Percentiles rank a stretch among this genome's conserved stretches.
Conservation (phyloP, 1,140 invertebrate genomes). For the Ceratina australensis region DNA sequence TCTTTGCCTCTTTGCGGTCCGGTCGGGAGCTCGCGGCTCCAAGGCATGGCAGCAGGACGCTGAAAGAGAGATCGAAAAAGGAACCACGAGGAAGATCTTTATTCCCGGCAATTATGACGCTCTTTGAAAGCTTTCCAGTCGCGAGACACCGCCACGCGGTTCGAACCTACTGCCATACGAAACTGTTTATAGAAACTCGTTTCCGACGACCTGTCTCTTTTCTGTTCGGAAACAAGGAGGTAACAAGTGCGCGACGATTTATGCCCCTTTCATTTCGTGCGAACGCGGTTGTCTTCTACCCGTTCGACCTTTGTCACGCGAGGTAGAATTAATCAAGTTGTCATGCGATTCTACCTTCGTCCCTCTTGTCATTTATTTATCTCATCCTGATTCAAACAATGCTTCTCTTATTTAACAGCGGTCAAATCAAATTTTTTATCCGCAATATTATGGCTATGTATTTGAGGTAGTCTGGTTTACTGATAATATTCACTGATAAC, state of each 20-base stretch:
- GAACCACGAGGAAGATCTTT: constrained; percentile 43
- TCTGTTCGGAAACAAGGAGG: background rate
- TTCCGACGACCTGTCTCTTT: background rate
- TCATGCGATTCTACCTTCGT: no score
- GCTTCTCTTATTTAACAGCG: no score
- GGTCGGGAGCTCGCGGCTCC: constrained; percentile 36
- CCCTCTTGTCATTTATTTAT: no score
- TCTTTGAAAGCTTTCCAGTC: constrained; percentile 55
- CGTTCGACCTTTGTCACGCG: no score
- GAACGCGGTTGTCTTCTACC: background rate
- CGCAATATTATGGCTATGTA: no score
- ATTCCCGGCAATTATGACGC: constrained; percentile 65
- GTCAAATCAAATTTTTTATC: no score
- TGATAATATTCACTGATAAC: no score
- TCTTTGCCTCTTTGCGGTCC: constrained; percentile 3
- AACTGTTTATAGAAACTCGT: constrained; percentile 23
- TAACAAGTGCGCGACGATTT: constrained; percentile 16
- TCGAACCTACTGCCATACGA: background rate
- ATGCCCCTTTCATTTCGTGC: constrained; percentile 5
- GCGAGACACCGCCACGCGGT: constrained; percentile 1
- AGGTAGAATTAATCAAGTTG: no score
- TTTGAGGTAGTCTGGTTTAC: no score
- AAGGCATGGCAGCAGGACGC: constrained; percentile 23
- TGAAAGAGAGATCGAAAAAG: constrained; percentile 50
- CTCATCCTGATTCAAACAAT: no score